These are phyloP conservation scores for Phacellophora camtschatica DNA, from an alignment of 30 jellyfish, hydroid and myxozoan species.

Conservation along the genomic window DNA sequence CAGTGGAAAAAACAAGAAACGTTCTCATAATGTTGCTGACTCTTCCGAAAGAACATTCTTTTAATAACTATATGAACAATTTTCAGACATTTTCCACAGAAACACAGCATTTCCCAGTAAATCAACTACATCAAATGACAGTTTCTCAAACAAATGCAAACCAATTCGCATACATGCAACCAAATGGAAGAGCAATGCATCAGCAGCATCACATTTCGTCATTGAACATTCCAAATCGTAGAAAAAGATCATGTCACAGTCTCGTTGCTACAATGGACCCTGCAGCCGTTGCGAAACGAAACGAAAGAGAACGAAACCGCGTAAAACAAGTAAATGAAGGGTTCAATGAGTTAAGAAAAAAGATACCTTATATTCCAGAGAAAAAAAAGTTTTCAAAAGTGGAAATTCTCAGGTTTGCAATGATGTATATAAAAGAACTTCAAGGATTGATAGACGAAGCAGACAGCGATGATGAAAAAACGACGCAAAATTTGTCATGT, in stretches of 20 bases:
- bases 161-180: slow-evolving; percentile 31
- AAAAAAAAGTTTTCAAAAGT: slow-evolving; percentile 89
- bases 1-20: too few species aligned
- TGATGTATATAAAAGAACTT: slow-evolving; percentile 79
- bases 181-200: neutral
- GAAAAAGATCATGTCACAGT: slow-evolving; percentile 80
- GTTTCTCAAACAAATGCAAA: neutral
- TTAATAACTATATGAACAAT: neutral
- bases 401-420: slow-evolving; percentile 88
- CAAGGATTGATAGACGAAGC: slow-evolving; percentile 72
- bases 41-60: slow-evolving; percentile 4
- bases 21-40: slow-evolving; percentile 16
- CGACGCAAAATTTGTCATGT: neutral
- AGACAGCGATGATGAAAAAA: slow-evolving; percentile 27
- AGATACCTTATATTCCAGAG: slow-evolving; percentile 88
- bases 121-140: slow-evolving; percentile 2
- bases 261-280: slow-evolving; percentile 97
- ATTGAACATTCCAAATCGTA: slow-evolving; percentile 58
- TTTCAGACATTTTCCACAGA: neutral
- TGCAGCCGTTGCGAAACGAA: slow-evolving; percentile 93
- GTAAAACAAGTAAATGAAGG: slow-evolving; percentile 96
- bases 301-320: slow-evolving; percentile 94
- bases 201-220: slow-evolving; percentile 16
- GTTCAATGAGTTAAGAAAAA: slow-evolving; percentile 76
- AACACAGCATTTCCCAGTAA: neutral